phyloP scores from a whole-genome alignment of 1,140 invertebrate genomes.

The Listronotus bonariensis region DNA sequence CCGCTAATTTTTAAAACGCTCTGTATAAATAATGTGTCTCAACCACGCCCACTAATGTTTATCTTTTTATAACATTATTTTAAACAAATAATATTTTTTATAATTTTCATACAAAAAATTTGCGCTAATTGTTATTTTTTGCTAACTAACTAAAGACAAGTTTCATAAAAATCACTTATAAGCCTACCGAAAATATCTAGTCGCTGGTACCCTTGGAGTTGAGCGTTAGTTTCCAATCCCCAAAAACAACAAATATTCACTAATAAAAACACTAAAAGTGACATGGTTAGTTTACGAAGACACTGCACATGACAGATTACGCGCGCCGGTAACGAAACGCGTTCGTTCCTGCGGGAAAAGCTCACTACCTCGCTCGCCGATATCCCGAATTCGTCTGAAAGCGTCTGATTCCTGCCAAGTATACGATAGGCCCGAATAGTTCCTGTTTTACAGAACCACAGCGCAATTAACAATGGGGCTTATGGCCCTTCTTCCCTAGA shows the following conservation, averaged over 20 bases:
- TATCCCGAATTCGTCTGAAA: slow-evolving; percentile 26
- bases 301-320: slow-evolving; percentile 27
- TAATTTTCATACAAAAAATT: no score
- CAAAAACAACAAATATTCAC: slow-evolving; percentile 1
- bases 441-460: slow-evolving; percentile 34
- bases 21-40: no score
- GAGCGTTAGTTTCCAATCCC: slow-evolving; percentile 7
- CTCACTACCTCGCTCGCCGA: slow-evolving; percentile 15
- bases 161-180: no score
- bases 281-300: slow-evolving; percentile 26
- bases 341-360: background rate
- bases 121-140: no score
- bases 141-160: no score
- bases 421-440: slow-evolving; percentile 23
- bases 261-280: slow-evolving; percentile 19
- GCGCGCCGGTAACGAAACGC: slow-evolving; percentile 18
- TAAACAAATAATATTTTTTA: no score
- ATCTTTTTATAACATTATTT: no score
- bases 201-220: slow-evolving; percentile 22
- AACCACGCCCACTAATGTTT: no score
- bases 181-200: slow-evolving; percentile 28
- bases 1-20: no score
- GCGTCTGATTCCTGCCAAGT: slow-evolving; percentile 27
- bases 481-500: slow-evolving; percentile 20
- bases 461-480: slow-evolving; percentile 30